Evolutionary conservation across 2,888 invertebrate genomes (phyloP).

Genomic region (Listrodromus nycthemerus): DNA sequence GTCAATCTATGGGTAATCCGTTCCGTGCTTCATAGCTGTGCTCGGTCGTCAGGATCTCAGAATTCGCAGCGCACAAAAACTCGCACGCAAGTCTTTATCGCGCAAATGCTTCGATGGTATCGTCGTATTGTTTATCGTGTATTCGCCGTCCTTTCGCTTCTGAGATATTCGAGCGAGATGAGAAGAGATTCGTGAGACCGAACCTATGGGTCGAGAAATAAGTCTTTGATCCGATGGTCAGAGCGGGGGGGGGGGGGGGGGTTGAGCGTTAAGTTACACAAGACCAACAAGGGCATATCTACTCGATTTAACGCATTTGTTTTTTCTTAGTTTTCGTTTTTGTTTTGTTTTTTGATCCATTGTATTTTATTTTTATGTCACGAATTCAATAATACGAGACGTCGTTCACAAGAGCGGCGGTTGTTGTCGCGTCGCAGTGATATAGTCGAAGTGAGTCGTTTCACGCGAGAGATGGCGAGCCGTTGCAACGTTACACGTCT

Average conservation of each 20-base stretch:
- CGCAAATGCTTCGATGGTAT: constrained; percentile 24
- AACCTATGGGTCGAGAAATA: constrained; percentile 29
- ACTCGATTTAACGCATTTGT: constrained; percentile 3
- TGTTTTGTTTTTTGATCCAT: neutral
- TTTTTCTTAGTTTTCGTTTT: constrained; percentile 4
- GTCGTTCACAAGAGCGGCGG: constrained; percentile 35
- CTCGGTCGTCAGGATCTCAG: constrained; percentile 29
- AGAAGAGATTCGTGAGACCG: constrained; percentile 25
- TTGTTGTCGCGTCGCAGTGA: constrained; percentile 14
- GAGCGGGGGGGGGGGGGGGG: neutral
- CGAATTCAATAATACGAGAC: constrained; percentile 49
- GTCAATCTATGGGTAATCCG: neutral
- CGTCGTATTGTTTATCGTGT: constrained; percentile 18
- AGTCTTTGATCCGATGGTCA: constrained; percentile 18
- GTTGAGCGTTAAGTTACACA: constrained; percentile 18
- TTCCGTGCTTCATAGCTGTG: neutral
- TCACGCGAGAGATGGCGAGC: constrained; percentile 7
- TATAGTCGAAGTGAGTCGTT: constrained; percentile 38
- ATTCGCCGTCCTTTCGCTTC: constrained; percentile 29
- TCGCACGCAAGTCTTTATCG: constrained; percentile 3
- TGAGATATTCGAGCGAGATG: constrained; percentile 26
- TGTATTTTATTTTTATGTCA: constrained; percentile 29
- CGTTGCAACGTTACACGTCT: constrained; percentile 31
- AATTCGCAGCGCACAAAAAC: constrained; percentile 44
- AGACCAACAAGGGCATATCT: neutral